Conservation (phyloP, 2,797 vertebrate genomes). For the Corythornis leucogaster region DNA sequence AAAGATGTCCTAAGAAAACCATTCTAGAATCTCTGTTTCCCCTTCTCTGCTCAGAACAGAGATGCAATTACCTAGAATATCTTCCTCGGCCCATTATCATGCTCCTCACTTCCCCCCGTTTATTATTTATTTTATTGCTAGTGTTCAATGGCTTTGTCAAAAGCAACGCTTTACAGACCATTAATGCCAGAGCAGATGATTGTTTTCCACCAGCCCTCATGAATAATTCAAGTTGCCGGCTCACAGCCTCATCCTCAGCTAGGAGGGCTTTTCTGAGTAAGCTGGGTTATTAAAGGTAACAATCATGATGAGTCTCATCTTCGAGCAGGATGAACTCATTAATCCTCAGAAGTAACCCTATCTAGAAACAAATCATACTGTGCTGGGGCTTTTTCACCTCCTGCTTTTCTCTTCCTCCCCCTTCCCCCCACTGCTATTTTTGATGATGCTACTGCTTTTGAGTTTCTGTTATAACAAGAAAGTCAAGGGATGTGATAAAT, state of each 20-base stretch:
- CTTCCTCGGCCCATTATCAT: not conserved
- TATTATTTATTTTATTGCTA: constrained; percentile 53
- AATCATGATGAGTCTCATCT: not conserved
- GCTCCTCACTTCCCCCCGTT: not conserved
- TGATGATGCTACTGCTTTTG: not conserved
- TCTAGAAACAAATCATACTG: not conserved
- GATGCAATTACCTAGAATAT: not conserved
- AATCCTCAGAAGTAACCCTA: not conserved
- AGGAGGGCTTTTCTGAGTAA: not conserved
- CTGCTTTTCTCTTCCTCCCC: not conserved
- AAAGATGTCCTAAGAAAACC: not conserved
- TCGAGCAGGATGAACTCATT: not conserved
- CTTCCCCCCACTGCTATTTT: not conserved
- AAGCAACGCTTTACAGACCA: constrained; percentile 59
- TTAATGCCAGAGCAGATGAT: constrained; percentile 60
- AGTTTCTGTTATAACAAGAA: not conserved
- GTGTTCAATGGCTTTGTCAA: constrained; percentile 69
- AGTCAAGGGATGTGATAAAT: not conserved
- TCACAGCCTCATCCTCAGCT: not conserved
- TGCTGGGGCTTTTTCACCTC: not conserved
- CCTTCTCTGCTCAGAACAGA: not conserved
- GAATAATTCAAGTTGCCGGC: constrained; percentile 46
- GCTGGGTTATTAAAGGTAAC: constrained; percentile 29
- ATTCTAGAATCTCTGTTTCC: not conserved
- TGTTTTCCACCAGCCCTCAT: constrained; percentile 23